These are phyloP conservation scores for Ctenopoma multispine DNA, from an alignment of 2,797 vertebrate genomes.

Conservation along the genomic window DNA sequence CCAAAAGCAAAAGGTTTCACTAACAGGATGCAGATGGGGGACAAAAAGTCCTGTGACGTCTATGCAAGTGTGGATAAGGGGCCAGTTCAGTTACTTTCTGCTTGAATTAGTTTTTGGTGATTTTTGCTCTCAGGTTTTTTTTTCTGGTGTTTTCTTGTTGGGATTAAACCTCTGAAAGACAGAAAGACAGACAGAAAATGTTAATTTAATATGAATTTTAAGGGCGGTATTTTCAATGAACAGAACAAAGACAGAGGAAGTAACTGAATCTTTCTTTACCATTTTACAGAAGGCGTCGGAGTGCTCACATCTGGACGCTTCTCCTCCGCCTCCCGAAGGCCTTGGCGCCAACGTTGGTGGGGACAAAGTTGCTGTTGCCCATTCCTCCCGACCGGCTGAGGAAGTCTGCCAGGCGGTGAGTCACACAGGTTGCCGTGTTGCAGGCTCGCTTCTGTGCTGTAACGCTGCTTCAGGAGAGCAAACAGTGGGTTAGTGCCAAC, in stretches of 20 bases:
- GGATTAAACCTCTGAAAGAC: constrained; percentile 67
- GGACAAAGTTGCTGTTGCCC: constrained; percentile 90
- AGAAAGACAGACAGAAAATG: constrained; percentile 27
- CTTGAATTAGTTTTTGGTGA: constrained; percentile 57
- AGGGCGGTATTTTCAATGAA: neutral
- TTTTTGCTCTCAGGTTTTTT: constrained; percentile 68
- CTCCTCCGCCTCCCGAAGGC: constrained; percentile 94
- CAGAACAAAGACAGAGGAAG: neutral
- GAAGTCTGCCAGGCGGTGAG: constrained; percentile 93
- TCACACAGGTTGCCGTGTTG: constrained; percentile 94
- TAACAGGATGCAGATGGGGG: constrained; percentile 80
- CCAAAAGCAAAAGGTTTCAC: constrained; percentile 79
- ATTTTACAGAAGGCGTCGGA: constrained; percentile 57
- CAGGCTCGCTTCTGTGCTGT: constrained; percentile 92
- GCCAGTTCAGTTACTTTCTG: constrained; percentile 70
- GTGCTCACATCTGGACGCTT: constrained; percentile 82
- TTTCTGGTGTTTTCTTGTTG: constrained; percentile 63
- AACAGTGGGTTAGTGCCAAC: constrained; percentile 39
- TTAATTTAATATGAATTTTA: neutral
- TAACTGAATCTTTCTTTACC: constrained; percentile 68
- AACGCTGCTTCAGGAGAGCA: constrained; percentile 84
- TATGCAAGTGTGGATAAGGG: constrained; percentile 74
- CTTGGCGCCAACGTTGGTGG: constrained; percentile 92
- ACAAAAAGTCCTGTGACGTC: constrained; percentile 70
- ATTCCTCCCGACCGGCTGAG: constrained; percentile 94